Evolutionary conservation across 2,888 invertebrate genomes (phyloP).

Genomic region (Bellardia pandia): DNA sequence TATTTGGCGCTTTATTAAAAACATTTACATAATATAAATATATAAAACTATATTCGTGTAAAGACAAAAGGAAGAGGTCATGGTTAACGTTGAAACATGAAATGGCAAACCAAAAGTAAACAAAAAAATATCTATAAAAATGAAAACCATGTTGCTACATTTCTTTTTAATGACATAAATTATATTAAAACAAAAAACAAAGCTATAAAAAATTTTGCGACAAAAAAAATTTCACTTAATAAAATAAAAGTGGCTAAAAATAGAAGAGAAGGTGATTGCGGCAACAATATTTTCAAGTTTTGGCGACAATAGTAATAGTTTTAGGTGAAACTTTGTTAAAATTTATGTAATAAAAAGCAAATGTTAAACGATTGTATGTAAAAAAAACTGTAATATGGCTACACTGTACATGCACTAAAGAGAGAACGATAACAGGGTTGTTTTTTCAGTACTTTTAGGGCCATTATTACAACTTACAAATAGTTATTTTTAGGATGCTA

Average conservation of each 20-base stretch:
- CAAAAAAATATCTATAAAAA: background rate
- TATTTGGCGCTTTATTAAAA: constrained; percentile 33
- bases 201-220: background rate
- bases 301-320: background rate
- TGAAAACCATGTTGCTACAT: constrained; percentile 20
- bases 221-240: background rate
- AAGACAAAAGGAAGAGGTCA: constrained; percentile 56
- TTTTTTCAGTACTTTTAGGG: too few species aligned
- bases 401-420: too few species aligned
- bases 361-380: too few species aligned
- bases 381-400: too few species aligned
- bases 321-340: background rate
- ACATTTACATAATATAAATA: background rate
- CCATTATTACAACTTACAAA: too few species aligned
- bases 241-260: constrained; percentile 31
- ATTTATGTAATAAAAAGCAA: background rate
- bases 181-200: constrained; percentile 13
- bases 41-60: background rate
- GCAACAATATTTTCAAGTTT: background rate
- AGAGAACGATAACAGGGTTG: too few species aligned
- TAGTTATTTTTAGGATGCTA: too few species aligned
- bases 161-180: constrained; percentile 43
- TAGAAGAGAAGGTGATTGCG: constrained; percentile 6
- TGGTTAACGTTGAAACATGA: constrained; percentile 34
- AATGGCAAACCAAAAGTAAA: constrained; percentile 20